These are phyloP conservation scores for Iselma pallidipennis DNA, from an alignment of 2,888 invertebrate species.

Conservation along the genomic window DNA sequence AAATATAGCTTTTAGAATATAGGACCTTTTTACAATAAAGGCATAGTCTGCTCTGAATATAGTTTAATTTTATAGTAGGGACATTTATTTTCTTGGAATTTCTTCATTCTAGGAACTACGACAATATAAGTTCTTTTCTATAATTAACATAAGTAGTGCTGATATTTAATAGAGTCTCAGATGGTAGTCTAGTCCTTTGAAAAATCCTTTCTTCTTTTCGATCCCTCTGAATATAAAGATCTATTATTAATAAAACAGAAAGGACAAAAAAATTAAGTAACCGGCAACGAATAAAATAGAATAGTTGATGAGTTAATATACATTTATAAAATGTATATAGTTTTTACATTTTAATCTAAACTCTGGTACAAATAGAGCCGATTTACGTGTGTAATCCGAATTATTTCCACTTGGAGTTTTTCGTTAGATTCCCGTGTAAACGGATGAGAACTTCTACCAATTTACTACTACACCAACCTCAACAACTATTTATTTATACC, in stretches of 20 bases:
- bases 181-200: not conserved
- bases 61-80: not conserved
- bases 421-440: constrained; percentile 1
- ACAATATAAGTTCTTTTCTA: not conserved
- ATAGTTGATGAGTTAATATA: not conserved
- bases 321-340: not conserved
- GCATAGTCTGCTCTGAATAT: not conserved
- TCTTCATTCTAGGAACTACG: not conserved
- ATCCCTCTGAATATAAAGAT: no score
- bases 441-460: not conserved
- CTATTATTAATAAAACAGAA: not conserved
- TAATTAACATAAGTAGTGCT: not conserved
- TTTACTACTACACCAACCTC: not conserved
- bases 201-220: no score
- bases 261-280: not conserved
- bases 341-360: not conserved
- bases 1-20: no score
- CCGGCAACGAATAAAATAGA: not conserved
- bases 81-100: not conserved
- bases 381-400: constrained; percentile 25
- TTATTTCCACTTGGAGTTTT: constrained; percentile 21
- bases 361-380: constrained; percentile 23
- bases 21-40: not conserved
- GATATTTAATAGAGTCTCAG: not conserved
- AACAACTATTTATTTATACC: not conserved